These are phyloP conservation scores for Drosophila phalerata DNA, from an alignment of 2,888 invertebrate genomes.

Conservation along the genomic window DNA sequence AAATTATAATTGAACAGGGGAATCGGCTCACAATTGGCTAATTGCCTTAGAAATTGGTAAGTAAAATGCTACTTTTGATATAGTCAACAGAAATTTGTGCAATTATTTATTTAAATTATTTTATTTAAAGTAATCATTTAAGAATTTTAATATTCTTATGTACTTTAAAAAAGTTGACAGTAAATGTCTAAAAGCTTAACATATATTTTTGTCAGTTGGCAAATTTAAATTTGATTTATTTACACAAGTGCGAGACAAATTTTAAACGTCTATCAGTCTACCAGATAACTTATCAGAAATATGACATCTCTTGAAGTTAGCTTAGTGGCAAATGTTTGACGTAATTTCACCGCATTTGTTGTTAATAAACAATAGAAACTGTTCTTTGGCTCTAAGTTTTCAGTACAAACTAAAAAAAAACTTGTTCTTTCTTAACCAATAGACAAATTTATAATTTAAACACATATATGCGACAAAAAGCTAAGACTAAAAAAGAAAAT, in stretches of 20 bases:
- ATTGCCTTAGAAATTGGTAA: background rate
- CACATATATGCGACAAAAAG: background rate
- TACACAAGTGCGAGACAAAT: slow-evolving; percentile 7
- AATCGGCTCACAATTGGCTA: slow-evolving; percentile 1
- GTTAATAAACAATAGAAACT: background rate
- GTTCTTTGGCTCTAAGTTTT: background rate
- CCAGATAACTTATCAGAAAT: background rate
- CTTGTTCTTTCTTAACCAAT: background rate
- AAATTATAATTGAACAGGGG: background rate
- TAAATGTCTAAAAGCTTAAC: background rate
- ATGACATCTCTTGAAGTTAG: slow-evolving; percentile 8
- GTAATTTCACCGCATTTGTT: background rate
- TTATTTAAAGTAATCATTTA: slow-evolving; percentile 11
- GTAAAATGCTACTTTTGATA: background rate
- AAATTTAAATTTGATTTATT: slow-evolving; percentile 5
- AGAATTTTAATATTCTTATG: background rate
- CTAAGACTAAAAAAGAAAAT: background rate
- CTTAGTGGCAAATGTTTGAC: background rate
- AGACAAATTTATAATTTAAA: slow-evolving; percentile 14
- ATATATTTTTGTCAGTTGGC: background rate
- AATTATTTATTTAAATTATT: slow-evolving; percentile 8
- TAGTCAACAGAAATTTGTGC: slow-evolving; percentile 2
- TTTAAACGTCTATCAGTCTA: background rate
- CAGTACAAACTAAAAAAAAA: background rate
- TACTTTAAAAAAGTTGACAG: slow-evolving; percentile 1